Percentiles rank a stretch among this genome's conserved stretches.
phyloP scores from a whole-genome alignment of 1,140 invertebrate species.

The Pissodes strobi region DNA sequence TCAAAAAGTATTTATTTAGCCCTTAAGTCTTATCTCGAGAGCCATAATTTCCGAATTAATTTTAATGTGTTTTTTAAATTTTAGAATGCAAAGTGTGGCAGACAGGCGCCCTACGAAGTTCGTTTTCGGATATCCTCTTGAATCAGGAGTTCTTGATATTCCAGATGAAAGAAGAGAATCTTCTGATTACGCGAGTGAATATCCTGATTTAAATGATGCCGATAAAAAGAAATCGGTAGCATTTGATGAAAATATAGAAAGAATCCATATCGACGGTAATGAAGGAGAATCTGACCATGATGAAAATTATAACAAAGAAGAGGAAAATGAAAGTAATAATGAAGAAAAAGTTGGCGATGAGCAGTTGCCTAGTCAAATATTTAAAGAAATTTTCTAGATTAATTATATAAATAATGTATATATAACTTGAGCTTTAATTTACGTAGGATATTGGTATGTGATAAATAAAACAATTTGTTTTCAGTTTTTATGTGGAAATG shows the following conservation, averaged over 20 bases:
- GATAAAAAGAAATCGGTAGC: constrained; percentile 47
- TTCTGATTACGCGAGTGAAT: constrained; percentile 4
- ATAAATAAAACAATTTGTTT: no score
- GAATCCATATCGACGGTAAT: constrained; percentile 46
- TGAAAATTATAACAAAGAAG: constrained; percentile 4
- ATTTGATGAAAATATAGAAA: constrained; percentile 49
- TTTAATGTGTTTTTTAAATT: not conserved
- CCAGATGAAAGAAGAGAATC: not conserved
- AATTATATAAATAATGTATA: no score
- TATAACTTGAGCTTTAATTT: no score
- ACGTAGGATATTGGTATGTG: no score
- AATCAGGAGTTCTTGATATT: constrained; percentile 8
- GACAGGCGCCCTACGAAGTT: constrained; percentile 33
- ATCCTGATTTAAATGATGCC: not conserved
- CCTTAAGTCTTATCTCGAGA: no score
- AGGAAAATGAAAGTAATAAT: not conserved
- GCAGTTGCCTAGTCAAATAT: constrained; percentile 20
- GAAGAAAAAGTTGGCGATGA: not conserved
- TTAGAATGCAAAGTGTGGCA: constrained; percentile 20
- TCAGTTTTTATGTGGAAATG: no score
- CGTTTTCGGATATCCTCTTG: constrained; percentile 29
- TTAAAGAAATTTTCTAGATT: constrained; percentile 22
- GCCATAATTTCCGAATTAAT: no score
- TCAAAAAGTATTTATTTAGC: no score
- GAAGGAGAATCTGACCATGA: constrained; percentile 43